Percentiles rank a stretch among this genome's conserved stretches.
phyloP scores from a whole-genome alignment of 2,113 vertebrate species.

The Otolemur garnettii region DNA sequence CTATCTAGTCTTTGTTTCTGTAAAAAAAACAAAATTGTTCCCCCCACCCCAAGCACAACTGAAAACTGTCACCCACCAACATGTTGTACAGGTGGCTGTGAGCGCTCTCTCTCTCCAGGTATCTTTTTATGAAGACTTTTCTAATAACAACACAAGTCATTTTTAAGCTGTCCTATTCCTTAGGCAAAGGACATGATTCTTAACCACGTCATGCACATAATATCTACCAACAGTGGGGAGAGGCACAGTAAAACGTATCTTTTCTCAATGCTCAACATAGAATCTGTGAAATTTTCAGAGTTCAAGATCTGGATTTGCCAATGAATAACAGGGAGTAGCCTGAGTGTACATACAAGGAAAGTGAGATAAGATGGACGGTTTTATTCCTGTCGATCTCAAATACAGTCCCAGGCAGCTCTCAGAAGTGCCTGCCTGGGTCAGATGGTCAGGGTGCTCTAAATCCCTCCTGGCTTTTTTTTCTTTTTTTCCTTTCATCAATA shows the following conservation, averaged over 20 bases:
- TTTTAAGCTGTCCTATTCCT: constrained; percentile 72
- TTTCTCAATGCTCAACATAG: constrained; percentile 52
- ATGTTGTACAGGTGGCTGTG: not conserved
- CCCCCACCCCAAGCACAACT: not conserved
- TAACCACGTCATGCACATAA: constrained; percentile 2
- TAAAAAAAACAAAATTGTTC: constrained; percentile 21
- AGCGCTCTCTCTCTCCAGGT: not conserved
- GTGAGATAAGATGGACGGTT: constrained; percentile 46
- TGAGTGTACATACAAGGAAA: constrained; percentile 45
- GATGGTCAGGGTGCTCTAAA: constrained; percentile 54
- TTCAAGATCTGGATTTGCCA: constrained; percentile 58
- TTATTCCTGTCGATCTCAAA: constrained; percentile 64
- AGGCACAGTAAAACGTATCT: constrained; percentile 58
- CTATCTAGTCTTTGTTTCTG: constrained; percentile 26
- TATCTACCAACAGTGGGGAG: constrained; percentile 62
- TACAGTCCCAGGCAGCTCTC: constrained; percentile 62
- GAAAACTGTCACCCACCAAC: not conserved
- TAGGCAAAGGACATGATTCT: constrained; percentile 60
- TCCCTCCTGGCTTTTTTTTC: constrained; percentile 62
- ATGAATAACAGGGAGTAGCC: constrained; percentile 58
- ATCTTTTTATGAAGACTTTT: constrained; percentile 45
- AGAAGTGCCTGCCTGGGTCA: constrained; percentile 69
- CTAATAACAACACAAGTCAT: constrained; percentile 63
- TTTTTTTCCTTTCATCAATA: constrained; percentile 75
- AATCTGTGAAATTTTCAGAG: constrained; percentile 62